Evolutionary conservation across 35 echinoderm and acorn worm species (phyloP).

Genomic region (Lytechinus variegatus): DNA sequence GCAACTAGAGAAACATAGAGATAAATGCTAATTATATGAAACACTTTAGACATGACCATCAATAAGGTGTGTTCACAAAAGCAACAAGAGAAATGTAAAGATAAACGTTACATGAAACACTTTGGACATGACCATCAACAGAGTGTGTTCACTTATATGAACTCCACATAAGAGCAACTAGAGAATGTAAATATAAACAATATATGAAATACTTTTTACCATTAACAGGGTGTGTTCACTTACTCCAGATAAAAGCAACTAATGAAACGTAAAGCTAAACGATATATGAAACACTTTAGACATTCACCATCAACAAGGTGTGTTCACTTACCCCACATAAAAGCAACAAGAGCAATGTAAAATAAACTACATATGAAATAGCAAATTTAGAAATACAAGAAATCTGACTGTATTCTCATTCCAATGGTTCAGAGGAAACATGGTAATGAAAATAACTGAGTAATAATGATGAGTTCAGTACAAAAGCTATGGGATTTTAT

Average conservation of each 20-base stretch:
- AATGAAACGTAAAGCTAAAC: constrained; percentile 47
- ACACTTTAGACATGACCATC: constrained; percentile 74
- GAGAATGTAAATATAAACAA: background rate
- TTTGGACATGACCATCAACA: constrained; percentile 69
- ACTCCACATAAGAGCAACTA: constrained; percentile 34
- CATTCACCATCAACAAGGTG: constrained; percentile 60
- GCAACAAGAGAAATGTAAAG: background rate
- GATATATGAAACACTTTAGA: constrained; percentile 86
- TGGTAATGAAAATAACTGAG: no score
- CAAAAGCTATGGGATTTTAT: no score
- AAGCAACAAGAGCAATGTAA: background rate
- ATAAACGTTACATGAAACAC: constrained; percentile 82
- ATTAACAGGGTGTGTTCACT: constrained; percentile 75
- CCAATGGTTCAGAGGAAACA: background rate
- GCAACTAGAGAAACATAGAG: background rate
- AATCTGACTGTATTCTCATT: constrained; percentile 68
- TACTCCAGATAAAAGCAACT: constrained; percentile 36
- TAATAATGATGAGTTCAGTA: no score
- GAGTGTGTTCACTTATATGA: constrained; percentile 78
- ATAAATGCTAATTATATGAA: no score
- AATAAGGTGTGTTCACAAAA: constrained; percentile 76
- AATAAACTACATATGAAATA: constrained; percentile 56
- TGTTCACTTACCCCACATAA: constrained; percentile 72
- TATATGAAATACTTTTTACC: background rate
- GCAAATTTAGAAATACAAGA: constrained; percentile 63